A percentile compares a stretch with the other conserved stretches of the same genome.
phyloP scores from a whole-genome alignment of 2,797 vertebrate species.

The Neoniphon sammara region DNA sequence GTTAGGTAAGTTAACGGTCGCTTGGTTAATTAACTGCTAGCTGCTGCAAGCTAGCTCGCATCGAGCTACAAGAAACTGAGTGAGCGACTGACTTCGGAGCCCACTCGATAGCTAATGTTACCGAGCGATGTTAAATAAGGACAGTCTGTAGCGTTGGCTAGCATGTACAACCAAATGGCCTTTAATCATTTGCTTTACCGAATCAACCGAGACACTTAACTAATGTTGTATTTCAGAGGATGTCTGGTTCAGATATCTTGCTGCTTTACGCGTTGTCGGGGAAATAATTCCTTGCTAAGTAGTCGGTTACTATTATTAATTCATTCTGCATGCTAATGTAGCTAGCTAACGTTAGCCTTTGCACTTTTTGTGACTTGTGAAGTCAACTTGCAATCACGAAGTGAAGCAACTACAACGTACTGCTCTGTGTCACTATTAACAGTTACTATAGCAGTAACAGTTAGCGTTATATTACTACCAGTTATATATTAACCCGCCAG shows the following conservation, averaged over 20 bases:
- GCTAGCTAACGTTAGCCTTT: conserved; percentile 38
- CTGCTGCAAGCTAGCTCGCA: conserved; percentile 29
- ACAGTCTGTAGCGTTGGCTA: not conserved
- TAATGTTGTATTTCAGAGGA: not conserved
- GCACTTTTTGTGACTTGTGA: not conserved
- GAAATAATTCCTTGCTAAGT: not conserved
- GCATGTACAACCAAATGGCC: not conserved
- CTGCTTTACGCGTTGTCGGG: not conserved
- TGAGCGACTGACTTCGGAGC: conserved; percentile 41
- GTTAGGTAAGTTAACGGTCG: not conserved
- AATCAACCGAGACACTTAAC: not conserved
- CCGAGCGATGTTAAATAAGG: not conserved
- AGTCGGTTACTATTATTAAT: not conserved
- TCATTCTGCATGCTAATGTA: conserved; percentile 24
- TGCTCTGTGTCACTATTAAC: too few species aligned
- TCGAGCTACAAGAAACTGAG: conserved; percentile 37
- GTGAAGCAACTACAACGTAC: too few species aligned
- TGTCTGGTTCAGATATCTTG: not conserved
- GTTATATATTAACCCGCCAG: not conserved
- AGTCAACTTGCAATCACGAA: too few species aligned
- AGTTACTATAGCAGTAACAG: too few species aligned
- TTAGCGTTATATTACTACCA: not conserved
- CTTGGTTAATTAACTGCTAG: not conserved
- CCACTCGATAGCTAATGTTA: conserved; percentile 36
- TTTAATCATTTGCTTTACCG: not conserved